phyloP scores from a whole-genome alignment of 1,140 invertebrate genomes.

The Drosophila grimshawi region DNA sequence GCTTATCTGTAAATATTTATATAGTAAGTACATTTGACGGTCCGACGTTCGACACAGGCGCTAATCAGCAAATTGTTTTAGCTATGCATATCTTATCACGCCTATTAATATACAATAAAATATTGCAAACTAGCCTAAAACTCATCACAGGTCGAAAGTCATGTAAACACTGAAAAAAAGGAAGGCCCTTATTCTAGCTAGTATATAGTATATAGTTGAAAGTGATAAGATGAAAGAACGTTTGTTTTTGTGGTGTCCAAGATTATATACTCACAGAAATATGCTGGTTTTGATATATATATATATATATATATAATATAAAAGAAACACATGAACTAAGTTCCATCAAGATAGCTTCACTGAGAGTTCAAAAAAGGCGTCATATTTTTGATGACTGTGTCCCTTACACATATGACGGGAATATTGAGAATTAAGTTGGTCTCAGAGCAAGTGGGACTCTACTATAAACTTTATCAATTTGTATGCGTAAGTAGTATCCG shows the following conservation, averaged over 20 bases:
- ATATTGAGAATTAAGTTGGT: no score
- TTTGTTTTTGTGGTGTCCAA: no score
- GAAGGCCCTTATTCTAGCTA: neutral
- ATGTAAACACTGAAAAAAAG: neutral
- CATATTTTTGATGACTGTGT: no score
- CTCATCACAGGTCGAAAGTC: neutral
- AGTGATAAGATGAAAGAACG: neutral
- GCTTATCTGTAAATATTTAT: conserved; percentile 21
- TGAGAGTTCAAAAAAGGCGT: no score
- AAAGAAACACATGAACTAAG: no score
- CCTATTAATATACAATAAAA: conserved; percentile 22
- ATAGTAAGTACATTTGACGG: neutral
- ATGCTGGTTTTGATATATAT: no score
- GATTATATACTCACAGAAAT: no score
- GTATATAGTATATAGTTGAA: neutral
- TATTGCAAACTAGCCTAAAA: neutral
- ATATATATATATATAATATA: neutral
- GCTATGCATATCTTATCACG: conserved; percentile 29
- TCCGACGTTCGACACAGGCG: neutral
- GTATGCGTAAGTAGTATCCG: conserved; percentile 15
- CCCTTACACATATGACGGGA: no score
- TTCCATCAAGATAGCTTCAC: no score
- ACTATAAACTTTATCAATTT: conserved; percentile 1
- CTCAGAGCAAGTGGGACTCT: neutral
- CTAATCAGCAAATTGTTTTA: conserved; percentile 27